phyloP scores from a whole-genome alignment of 2,888 invertebrate species.

The Sesia apiformis region DNA sequence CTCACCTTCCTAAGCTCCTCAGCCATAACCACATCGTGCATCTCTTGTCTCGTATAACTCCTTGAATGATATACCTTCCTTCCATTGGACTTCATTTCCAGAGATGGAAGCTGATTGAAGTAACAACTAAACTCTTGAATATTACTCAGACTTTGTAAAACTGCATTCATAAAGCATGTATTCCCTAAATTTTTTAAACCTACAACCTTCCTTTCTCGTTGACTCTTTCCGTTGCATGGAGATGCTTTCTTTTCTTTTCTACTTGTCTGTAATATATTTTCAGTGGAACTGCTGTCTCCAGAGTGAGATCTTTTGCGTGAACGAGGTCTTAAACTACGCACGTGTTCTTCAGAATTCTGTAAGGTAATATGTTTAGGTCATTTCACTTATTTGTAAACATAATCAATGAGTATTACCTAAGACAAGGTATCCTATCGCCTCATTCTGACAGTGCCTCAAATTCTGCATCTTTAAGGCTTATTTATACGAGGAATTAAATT shows the following conservation, averaged over 20 bases:
- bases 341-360: constrained; percentile 64
- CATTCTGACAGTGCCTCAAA: too few species aligned
- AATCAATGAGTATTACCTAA: too few species aligned
- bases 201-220: constrained; percentile 77
- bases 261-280: constrained; percentile 44
- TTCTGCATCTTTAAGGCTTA: too few species aligned
- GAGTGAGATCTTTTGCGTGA: constrained; percentile 77
- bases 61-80: constrained; percentile 76
- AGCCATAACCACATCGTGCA: constrained; percentile 82
- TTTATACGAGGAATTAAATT: too few species aligned
- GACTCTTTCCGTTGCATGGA: constrained; percentile 59
- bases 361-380: constrained; percentile 5
- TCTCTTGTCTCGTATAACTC: constrained; percentile 76
- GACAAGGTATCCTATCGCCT: too few species aligned
- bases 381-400: too few species aligned
- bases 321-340: constrained; percentile 73
- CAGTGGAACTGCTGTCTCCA: constrained; percentile 68
- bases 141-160: constrained; percentile 87
- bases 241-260: constrained; percentile 49
- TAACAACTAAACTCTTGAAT: constrained; percentile 89
- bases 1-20: constrained; percentile 83
- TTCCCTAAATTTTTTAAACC: constrained; percentile 88
- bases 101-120: constrained; percentile 83
- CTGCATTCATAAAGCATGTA: constrained; percentile 91
- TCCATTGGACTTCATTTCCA: constrained; percentile 77